Percentiles rank a stretch among this genome's conserved stretches.
phyloP scores from a whole-genome alignment of 2,113 vertebrate species.

The Esox niger region DNA sequence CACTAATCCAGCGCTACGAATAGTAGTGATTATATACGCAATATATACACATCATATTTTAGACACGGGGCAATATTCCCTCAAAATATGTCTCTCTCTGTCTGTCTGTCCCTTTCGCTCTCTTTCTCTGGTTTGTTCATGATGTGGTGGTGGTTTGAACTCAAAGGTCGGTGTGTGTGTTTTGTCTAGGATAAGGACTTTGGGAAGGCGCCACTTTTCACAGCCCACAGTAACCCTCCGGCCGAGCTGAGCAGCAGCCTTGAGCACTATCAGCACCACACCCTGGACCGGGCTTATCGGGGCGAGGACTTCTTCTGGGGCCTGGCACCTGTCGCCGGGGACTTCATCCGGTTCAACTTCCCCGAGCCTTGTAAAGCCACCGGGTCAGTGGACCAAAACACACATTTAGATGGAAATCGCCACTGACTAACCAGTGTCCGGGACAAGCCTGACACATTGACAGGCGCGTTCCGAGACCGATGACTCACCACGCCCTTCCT shows the following conservation, averaged over 20 bases:
- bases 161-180: background rate
- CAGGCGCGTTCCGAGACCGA: too few species aligned
- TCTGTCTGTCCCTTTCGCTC: background rate
- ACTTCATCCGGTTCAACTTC: conserved; percentile 76
- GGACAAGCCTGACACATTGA: too few species aligned
- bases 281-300: conserved; percentile 83
- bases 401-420: too few species aligned
- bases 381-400: conserved; percentile 29
- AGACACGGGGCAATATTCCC: too few species aligned
- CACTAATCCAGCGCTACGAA: too few species aligned
- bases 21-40: too few species aligned
- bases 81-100: background rate
- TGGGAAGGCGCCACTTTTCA: conserved; percentile 78
- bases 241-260: conserved; percentile 85
- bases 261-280: conserved; percentile 87
- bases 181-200: conserved; percentile 89
- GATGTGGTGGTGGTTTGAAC: background rate
- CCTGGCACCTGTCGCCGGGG: conserved; percentile 76
- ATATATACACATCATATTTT: too few species aligned
- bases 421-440: too few species aligned
- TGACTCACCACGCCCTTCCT: too few species aligned
- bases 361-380: conserved; percentile 26
- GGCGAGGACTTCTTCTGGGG: conserved; percentile 92
- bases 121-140: background rate
- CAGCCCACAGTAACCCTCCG: conserved; percentile 81